A percentile compares a stretch with the other conserved stretches of the same genome.
Evolutionary conservation across 2,113 vertebrate species (phyloP).

Genomic region (Trochalopteron elliotii): DNA sequence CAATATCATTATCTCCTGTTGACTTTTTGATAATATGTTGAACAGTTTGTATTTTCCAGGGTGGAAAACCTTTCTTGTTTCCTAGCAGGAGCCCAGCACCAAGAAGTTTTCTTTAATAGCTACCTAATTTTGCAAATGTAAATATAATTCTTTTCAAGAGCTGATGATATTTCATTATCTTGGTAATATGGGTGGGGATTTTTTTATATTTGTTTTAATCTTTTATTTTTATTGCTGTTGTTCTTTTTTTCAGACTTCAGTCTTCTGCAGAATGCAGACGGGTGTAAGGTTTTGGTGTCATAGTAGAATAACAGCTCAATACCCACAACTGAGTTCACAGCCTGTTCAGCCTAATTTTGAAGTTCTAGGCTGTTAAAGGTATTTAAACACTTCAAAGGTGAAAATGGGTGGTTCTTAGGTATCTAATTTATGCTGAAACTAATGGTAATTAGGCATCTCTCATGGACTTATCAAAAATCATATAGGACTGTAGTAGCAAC

Average conservation of each 20-base stretch:
- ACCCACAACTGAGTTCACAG: background rate
- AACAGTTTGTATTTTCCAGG: background rate
- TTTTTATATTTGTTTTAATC: background rate
- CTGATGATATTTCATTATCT: background rate
- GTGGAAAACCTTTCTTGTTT: background rate
- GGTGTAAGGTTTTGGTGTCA: accelerated
- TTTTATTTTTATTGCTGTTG: background rate
- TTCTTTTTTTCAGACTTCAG: background rate
- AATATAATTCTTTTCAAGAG: background rate
- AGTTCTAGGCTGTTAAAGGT: background rate
- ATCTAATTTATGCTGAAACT: background rate
- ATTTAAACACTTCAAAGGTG: background rate
- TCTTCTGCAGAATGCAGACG: background rate
- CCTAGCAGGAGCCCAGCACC: background rate
- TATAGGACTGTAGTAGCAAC: background rate
- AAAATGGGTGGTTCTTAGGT: background rate
- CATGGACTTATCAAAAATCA: background rate
- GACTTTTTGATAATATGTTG: slow-evolving; percentile 5
- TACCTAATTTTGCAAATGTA: background rate
- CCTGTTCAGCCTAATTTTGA: background rate
- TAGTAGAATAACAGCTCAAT: background rate
- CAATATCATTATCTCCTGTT: slow-evolving; percentile 36
- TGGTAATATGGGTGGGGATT: background rate
- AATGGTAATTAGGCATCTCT: background rate
- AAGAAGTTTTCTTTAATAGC: background rate